Evolutionary conservation across 2,797 vertebrate species (phyloP).

Genomic region (Podarcis siculus): DNA sequence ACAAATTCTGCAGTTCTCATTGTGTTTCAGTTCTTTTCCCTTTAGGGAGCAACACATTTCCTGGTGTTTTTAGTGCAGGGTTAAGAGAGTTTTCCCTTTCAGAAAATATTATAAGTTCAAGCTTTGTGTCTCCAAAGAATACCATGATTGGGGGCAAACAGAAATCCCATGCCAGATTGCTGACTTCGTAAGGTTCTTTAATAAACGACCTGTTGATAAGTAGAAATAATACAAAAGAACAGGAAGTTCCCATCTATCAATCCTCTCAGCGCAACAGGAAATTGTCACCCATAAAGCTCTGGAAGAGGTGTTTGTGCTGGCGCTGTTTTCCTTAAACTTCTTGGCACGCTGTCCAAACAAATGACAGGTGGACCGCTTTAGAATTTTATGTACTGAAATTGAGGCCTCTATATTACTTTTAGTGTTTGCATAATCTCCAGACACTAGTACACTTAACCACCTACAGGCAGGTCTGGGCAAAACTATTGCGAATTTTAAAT

Average conservation of each 20-base stretch:
- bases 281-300: conserved; percentile 72
- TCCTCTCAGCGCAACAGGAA: conserved; percentile 72
- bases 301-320: conserved; percentile 59
- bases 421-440: conserved; percentile 33
- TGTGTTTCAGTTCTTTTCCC: not conserved
- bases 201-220: conserved; percentile 77
- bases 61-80: not conserved
- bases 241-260: conserved; percentile 75
- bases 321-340: conserved; percentile 55
- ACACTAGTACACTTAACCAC: not conserved
- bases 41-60: not conserved
- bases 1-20: not conserved
- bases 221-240: conserved; percentile 74
- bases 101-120: conserved; percentile 47
- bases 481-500: not conserved
- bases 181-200: conserved; percentile 67
- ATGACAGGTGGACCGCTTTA: conserved; percentile 61
- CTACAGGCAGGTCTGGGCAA: not conserved
- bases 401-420: conserved; percentile 19
- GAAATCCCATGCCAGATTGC: conserved; percentile 58
- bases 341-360: conserved; percentile 53
- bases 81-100: conserved; percentile 37
- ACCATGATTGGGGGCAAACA: conserved; percentile 52
- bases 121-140: conserved; percentile 71
- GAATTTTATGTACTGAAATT: not conserved